Evolutionary conservation across 1,140 invertebrate genomes (phyloP).

Genomic region (Lethrus apterus): DNA sequence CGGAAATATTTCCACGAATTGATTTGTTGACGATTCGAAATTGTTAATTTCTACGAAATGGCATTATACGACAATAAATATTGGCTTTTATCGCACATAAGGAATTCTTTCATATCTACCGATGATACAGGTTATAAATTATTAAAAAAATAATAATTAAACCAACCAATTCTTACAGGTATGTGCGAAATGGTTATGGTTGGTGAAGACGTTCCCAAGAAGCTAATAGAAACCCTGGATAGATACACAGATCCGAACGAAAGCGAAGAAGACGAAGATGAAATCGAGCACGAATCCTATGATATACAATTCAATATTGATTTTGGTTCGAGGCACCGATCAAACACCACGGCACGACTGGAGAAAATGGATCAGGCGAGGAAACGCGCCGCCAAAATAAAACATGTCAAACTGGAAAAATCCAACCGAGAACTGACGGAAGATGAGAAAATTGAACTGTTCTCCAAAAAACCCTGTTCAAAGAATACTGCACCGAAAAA

Average conservation of each 20-base stretch:
- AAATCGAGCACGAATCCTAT: slow-evolving; percentile 56
- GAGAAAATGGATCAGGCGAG: slow-evolving; percentile 84
- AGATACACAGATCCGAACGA: slow-evolving; percentile 69
- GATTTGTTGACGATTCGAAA: too few relatives aligned
- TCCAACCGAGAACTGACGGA: slow-evolving; percentile 44
- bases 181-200: slow-evolving; percentile 65
- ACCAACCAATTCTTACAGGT: slow-evolving; percentile 38
- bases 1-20: too few relatives aligned
- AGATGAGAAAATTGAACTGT: slow-evolving; percentile 61
- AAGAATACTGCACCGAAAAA: slow-evolving; percentile 37
- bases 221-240: slow-evolving; percentile 51
- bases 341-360: slow-evolving; percentile 82
- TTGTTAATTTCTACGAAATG: too few relatives aligned
- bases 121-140: slow-evolving; percentile 72
- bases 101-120: slow-evolving; percentile 90
- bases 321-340: slow-evolving; percentile 66
- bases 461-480: slow-evolving; percentile 49
- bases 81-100: slow-evolving; percentile 86
- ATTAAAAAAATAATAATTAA: slow-evolving; percentile 4
- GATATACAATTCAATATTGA: slow-evolving; percentile 67
- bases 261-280: slow-evolving; percentile 66
- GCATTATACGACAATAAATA: slow-evolving; percentile 88
- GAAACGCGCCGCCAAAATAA: slow-evolving; percentile 70
- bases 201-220: slow-evolving; percentile 52
- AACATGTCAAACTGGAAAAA: slow-evolving; percentile 70